These are phyloP conservation scores for Podilymbus podiceps DNA, from an alignment of 2,113 vertebrate species.

Conservation along the genomic window DNA sequence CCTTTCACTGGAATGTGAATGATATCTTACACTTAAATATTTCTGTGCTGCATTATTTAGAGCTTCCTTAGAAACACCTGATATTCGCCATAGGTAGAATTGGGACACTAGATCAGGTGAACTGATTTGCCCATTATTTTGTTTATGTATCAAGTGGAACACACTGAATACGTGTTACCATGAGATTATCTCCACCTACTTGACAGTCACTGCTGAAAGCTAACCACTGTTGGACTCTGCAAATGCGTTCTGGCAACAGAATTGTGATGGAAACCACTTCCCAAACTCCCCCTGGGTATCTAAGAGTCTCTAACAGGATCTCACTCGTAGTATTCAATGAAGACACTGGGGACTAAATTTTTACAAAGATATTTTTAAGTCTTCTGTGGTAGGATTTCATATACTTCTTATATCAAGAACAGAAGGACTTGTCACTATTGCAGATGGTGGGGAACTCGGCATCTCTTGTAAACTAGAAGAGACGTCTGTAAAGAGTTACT, in stretches of 20 bases:
- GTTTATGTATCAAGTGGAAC: not conserved
- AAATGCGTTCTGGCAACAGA: not conserved
- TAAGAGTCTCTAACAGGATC: not conserved
- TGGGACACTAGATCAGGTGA: not conserved
- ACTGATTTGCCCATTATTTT: not conserved
- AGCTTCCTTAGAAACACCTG: not conserved
- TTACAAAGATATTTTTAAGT: not conserved
- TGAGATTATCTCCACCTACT: not conserved
- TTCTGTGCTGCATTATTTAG: not conserved
- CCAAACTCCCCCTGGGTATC: not conserved
- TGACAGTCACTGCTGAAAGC: not conserved
- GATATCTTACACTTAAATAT: not conserved
- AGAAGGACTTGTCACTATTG: not conserved
- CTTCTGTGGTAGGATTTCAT: not conserved
- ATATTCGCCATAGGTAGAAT: not conserved
- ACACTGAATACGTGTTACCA: not conserved
- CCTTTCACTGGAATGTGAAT: not conserved
- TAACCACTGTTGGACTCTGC: not conserved
- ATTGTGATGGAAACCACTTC: not conserved
- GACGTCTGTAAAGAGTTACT: not conserved
- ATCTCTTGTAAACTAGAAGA: not conserved
- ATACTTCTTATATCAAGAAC: not conserved
- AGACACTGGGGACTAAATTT: not conserved
- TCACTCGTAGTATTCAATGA: not conserved
- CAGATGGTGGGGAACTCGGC: not conserved